These are phyloP conservation scores for Metallyticus violacea DNA, from an alignment of 2,888 invertebrate species.

Conservation along the genomic window DNA sequence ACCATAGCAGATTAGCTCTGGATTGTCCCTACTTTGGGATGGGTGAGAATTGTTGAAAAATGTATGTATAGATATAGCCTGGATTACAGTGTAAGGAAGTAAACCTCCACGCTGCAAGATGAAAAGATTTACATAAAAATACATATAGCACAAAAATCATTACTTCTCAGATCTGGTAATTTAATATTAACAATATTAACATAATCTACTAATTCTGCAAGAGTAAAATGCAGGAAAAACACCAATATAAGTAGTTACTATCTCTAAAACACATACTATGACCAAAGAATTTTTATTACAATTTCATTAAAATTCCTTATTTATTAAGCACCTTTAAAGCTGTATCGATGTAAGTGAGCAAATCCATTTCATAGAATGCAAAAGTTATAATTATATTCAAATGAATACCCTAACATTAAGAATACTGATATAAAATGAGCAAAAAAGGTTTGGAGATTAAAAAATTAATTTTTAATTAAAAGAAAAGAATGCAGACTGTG, in stretches of 20 bases:
- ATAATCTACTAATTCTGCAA: neutral
- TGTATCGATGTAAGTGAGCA: neutral
- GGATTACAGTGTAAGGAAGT: neutral
- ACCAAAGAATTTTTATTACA: neutral
- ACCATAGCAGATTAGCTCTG: neutral
- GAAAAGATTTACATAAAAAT: neutral
- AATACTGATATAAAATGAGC: neutral
- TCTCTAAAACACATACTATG: neutral
- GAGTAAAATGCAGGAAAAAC: neutral
- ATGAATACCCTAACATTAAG: neutral
- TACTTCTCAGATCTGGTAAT: no score
- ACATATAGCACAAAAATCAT: neutral
- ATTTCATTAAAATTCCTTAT: neutral
- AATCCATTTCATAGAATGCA: neutral
- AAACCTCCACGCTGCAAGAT: neutral
- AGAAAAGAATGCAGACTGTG: neutral
- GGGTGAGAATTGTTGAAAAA: neutral
- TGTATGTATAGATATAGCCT: neutral
- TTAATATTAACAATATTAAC: neutral
- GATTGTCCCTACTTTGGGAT: neutral
- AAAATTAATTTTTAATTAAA: neutral
- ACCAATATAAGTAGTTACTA: neutral
- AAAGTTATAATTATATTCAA: neutral
- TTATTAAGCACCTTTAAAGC: neutral
- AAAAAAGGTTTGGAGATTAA: neutral